Evolutionary conservation across 1,140 invertebrate species (phyloP), one percentile per base, ranked within the genome.

Genomic region (Xylocopa sonorina): DNA sequence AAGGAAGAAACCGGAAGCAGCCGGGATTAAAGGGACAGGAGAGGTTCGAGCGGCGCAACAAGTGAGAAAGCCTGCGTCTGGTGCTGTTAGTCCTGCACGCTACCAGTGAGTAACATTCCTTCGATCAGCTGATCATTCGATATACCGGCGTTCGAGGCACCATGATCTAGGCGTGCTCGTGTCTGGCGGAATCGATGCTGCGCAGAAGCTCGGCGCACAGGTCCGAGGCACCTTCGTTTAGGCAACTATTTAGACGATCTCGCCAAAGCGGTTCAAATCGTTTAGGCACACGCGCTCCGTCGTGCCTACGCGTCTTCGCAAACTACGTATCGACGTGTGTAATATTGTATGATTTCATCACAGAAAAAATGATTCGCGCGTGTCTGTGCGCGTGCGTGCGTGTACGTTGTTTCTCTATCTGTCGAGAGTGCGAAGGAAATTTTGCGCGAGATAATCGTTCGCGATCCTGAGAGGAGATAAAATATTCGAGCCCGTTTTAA

Each of bases 71-170:
- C 12, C 43, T 14, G 63, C 27, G n/a, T n/a, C 38, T 16, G n/a
- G 4, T 67, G 6, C n/a, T 38, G 58, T 66, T 43, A 0, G 34
- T 7, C 10, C 14, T 46, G 24, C 51, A 29, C 74, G 34, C n/a
- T 16, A 46, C 46, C 34, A 55, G 75, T 78, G 14, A 71, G 75
- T 71, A 50, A 18, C n/a, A 0, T 48, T 57, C 24, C 4, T 66
- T 68, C 51, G 74, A 68, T 68, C 74, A 68, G 74, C 63, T 76
- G 75, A 71, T 78, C 27, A 48, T 51, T 38, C 27, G 10, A 53
- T 55, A 43, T 53, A 43, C 48, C 60, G 60, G 43, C 27, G 32
- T 29, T 50, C 32, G 29, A 62, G 29, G 16, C 48, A 48, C 43
- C 57, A 62, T 73, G 41, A 62, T 50, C 55, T 57, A 71, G 53